These are phyloP conservation scores for Athetis lepigone DNA, from an alignment of 2,888 invertebrate genomes.

Conservation along the genomic window DNA sequence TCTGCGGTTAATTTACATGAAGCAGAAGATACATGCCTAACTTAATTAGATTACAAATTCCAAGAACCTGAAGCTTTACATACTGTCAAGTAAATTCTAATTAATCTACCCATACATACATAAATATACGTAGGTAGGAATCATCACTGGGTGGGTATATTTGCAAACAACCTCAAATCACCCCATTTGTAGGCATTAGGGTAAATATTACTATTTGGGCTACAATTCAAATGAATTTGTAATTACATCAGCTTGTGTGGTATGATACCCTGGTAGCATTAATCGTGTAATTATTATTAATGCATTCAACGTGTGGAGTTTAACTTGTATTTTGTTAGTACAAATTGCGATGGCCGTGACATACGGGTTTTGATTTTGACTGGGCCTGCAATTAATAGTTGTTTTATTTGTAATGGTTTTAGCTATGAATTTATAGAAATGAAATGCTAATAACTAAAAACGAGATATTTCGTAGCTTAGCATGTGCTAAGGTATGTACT, in stretches of 20 bases:
- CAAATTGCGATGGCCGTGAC: constrained; percentile 9
- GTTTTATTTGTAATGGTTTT: too few species aligned
- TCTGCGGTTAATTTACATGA: constrained; percentile 15
- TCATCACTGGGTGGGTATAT: background rate
- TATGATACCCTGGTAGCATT: constrained; percentile 48
- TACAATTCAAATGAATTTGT: constrained; percentile 56
- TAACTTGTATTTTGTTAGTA: constrained; percentile 40
- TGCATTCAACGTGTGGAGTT: constrained; percentile 39
- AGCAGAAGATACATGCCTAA: constrained; percentile 10
- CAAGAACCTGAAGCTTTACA: constrained; percentile 11
- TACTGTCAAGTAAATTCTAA: constrained; percentile 34
- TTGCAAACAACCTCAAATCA: constrained; percentile 21
- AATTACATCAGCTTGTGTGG: constrained; percentile 40
- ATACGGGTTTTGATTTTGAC: constrained; percentile 6
- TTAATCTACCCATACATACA: constrained; percentile 28
- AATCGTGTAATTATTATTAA: constrained; percentile 55
- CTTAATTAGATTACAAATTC: constrained; percentile 25
- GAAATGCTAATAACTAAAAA: too few species aligned
- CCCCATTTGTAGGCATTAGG: constrained; percentile 15
- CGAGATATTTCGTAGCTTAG: too few species aligned
- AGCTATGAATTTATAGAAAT: too few species aligned
- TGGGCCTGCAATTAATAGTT: background rate
- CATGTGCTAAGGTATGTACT: too few species aligned
- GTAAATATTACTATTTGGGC: constrained; percentile 38
- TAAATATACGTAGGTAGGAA: background rate